Base-by-base conservation (phyloP, 2,888 invertebrate species). In the Phyllotreta cruciferae region DNA sequence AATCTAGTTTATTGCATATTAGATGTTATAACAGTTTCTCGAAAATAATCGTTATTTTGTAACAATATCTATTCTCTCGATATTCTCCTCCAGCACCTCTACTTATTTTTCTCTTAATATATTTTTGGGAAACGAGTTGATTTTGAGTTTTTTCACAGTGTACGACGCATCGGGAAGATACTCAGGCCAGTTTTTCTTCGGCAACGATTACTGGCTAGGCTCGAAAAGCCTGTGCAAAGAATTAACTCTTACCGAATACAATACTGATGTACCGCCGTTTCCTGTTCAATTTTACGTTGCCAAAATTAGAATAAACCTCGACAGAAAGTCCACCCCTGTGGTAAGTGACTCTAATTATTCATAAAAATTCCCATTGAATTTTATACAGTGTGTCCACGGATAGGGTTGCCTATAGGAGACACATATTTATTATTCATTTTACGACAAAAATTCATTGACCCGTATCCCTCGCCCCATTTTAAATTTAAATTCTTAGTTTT, bases 151-250 rank as follows among this genome's bases (percentile, higher is more conserved):
- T 4, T 11, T 13, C 14, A 11, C 83, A 93, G 92, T 91, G 80
- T 89, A 86, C 74, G 93, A 93, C 77, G 88, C 92, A 0, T 92
- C 92, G 6, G 92, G 92, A 44, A 88, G 89, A 70, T 93, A 93
- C 82, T 87, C 87, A 9, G 87, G 90, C 7, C 90, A 90, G 77
- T 86, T 90, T 72, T 84, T 92, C 73, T 92, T 90, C 74, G 92
- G 92, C 11, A 92, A 90, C 78, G 90, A 91, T 78, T 91, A 88
- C 81, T 93, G 92, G 92, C 80, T 92, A 74, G 93, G 93, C 3
- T 91, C 92, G 52, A 84, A 86, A 69, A 83, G 85, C 52, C 85
- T 90, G 42, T 93, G 93, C 77, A 76, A 81, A 24, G 92, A 92
- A 75, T 82, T 90, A 63, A 85, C 85, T 69, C 83, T 85, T 69